These are phyloP conservation scores for Penaeus chinensis DNA, from an alignment of 1,140 invertebrate species.

Conservation along the genomic window DNA sequence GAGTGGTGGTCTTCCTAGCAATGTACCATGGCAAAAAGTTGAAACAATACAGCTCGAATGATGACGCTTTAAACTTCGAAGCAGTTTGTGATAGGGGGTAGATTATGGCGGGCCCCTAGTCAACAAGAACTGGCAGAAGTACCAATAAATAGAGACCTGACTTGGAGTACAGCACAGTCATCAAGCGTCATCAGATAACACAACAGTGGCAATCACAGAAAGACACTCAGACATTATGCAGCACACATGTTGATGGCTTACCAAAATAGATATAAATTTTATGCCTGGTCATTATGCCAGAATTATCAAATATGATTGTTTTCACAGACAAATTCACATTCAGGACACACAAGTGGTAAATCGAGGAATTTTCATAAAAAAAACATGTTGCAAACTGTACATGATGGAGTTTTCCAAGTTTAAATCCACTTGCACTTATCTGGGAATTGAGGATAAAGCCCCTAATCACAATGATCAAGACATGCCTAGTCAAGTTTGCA, in stretches of 20 bases:
- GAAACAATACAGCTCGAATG: constrained; percentile 34
- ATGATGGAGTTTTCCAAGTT: constrained; percentile 36
- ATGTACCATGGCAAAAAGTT: constrained; percentile 26
- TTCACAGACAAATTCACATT: constrained; percentile 38
- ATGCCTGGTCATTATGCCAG: constrained; percentile 32
- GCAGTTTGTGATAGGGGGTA: constrained; percentile 14
- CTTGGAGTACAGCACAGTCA: constrained; percentile 38
- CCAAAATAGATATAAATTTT: constrained; percentile 45
- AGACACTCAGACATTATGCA: constrained; percentile 42
- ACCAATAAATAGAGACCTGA: constrained; percentile 27
- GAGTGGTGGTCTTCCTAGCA: constrained; percentile 23
- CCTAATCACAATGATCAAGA: constrained; percentile 18
- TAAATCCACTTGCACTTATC: constrained; percentile 29
- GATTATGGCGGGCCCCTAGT: constrained; percentile 18
- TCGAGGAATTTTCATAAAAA: constrained; percentile 18
- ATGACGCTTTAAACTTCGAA: constrained; percentile 38
- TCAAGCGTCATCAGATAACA: constrained; percentile 45
- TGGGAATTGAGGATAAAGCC: neutral
- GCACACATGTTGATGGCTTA: constrained; percentile 38
- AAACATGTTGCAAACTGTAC: constrained; percentile 34
- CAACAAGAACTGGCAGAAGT: constrained; percentile 39
- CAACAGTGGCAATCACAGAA: constrained; percentile 43
- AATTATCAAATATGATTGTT: constrained; percentile 42
- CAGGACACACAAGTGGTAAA: constrained; percentile 37
- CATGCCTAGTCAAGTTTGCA: constrained; percentile 21